These are phyloP conservation scores for Oostethus manadensis DNA, from an alignment of 2,113 vertebrate genomes.

Conservation along the genomic window DNA sequence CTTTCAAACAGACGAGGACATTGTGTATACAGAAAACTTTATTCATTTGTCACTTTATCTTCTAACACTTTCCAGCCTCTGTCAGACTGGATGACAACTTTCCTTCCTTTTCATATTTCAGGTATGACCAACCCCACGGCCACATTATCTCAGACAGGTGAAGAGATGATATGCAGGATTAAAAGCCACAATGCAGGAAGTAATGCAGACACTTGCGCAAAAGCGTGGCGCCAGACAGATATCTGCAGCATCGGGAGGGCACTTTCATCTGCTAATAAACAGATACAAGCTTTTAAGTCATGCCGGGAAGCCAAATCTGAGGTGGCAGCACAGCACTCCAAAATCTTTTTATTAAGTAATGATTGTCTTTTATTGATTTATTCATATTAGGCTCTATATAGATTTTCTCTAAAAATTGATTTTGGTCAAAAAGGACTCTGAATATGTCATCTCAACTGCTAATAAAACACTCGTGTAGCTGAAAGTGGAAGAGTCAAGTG, in stretches of 20 bases:
- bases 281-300: slow-evolving; percentile 32
- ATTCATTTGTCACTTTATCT: neutral
- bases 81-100: slow-evolving; percentile 6
- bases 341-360: slow-evolving; percentile 21
- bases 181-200: slow-evolving; percentile 31
- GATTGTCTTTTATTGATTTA: neutral
- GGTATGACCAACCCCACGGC: slow-evolving; percentile 26
- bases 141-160: slow-evolving; percentile 25
- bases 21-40: neutral
- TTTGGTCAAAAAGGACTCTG: neutral
- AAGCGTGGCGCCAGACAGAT: slow-evolving; percentile 34
- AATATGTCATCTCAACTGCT: neutral
- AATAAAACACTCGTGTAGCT: neutral
- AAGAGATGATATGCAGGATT: slow-evolving; percentile 33
- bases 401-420: neutral
- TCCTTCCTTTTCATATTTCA: slow-evolving; percentile 35
- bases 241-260: slow-evolving; percentile 32
- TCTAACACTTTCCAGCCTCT: slow-evolving; percentile 25
- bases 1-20: slow-evolving; percentile 12
- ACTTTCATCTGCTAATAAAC: slow-evolving; percentile 42
- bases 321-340: neutral
- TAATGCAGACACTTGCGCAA: slow-evolving; percentile 32
- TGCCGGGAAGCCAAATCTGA: slow-evolving; percentile 10
- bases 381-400: neutral
- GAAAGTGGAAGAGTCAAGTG: neutral